Evolutionary conservation across 2,888 invertebrate genomes (phyloP), one percentile per base, ranked within the genome.

Genomic region (Stenolophus ochropezus): DNA sequence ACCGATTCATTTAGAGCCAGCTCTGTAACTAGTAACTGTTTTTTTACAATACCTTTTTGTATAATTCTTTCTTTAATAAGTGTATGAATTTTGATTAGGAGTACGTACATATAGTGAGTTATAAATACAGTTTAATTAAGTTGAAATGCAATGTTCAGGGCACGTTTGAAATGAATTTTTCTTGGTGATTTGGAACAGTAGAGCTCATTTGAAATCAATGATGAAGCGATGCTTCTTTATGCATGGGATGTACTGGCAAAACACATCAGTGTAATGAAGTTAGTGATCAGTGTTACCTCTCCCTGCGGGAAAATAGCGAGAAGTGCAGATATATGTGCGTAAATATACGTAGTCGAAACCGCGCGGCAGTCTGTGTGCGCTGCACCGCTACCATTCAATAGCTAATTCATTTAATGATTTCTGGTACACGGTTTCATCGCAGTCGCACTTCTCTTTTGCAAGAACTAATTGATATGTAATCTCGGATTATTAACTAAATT

Each of bases 231-330:
- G 18, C 65, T 69, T 27, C 65, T 69, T 69, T 27, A 69, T 69
- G 65, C 33, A 33, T 27, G 18, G 16, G 33, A 33, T 69, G 33
- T 18, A 69, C 18, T 23, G 61, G 61, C 61, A 61, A 25, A 23
- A 61, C 25, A 25, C 61, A 61, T 61, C 65, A 69, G 27, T 33
- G 33, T 69, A 69, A 69, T 69, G 33, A 69, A 69, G 65, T 69
- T 69, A 69, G 65, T 69, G 65, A 69, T 69, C 65, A 69, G 65
- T 69, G 65, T 69, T 69, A 69, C 65, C 65, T 33, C 27, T 69
- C 65, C 65, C 65, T 69, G 33, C 27, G 65, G 65, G 65, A 69
- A 69, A 69, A 33, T 69, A 69, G 27, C 65, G 65, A 69, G 33
- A 20, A 69, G 33, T 69, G 27, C 65, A 69, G 33, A 33, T 69